Percentiles rank a stretch among this genome's conserved stretches.
Conservation (phyloP, 2,888 invertebrate species). For the Allolobophora icterica region DNA sequence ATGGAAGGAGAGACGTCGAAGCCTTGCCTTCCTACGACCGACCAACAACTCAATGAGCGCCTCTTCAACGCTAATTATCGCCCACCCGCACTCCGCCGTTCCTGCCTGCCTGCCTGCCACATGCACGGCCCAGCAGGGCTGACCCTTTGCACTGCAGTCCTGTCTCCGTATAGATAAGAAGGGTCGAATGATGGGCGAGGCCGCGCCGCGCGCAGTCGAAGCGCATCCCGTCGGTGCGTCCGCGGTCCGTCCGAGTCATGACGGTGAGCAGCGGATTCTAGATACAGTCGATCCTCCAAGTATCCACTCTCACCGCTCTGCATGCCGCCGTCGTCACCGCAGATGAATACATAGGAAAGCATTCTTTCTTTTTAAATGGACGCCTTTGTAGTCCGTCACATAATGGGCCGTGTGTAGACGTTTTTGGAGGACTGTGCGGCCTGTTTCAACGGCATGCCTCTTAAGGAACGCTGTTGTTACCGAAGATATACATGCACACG, state of each 20-base stretch:
- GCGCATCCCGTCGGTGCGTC: neutral
- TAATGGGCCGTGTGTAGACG: slow-evolving; percentile 9
- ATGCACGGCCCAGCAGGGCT: neutral
- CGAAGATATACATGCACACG: neutral
- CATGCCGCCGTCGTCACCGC: neutral
- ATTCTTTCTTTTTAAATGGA: slow-evolving; percentile 17
- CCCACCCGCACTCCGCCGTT: slow-evolving; percentile 4
- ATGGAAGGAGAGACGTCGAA: neutral
- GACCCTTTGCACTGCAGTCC: neutral
- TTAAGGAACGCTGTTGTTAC: neutral
- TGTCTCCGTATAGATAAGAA: neutral
- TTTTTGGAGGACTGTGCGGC: neutral
- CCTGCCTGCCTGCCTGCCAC: neutral
- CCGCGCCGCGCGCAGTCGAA: neutral
- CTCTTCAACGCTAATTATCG: neutral
- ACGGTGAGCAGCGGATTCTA: neutral
- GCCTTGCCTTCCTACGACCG: neutral
- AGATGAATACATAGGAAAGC: neutral
- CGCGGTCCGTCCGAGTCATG: neutral
- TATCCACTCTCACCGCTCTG: neutral
- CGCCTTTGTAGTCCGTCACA: neutral
- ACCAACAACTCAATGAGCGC: neutral
- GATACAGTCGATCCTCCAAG: neutral
- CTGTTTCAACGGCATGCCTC: neutral
- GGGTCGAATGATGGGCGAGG: slow-evolving; percentile 4